These are phyloP conservation scores for Athene noctua DNA, from an alignment of 2,113 vertebrate species.

Conservation along the genomic window DNA sequence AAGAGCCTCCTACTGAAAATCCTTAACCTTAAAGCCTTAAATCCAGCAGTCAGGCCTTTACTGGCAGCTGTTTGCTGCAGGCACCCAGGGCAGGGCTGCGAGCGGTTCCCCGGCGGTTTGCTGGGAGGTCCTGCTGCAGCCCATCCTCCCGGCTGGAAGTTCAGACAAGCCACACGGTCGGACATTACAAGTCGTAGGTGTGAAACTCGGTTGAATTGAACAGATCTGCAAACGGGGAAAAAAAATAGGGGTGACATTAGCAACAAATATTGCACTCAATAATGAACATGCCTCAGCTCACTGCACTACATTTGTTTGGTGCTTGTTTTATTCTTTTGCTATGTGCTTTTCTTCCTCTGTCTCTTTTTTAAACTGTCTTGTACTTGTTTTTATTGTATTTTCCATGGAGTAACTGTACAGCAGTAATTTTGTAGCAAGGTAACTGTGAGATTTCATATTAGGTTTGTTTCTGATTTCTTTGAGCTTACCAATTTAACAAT, in stretches of 20 bases:
- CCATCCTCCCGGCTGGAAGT: not conserved
- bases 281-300: not conserved
- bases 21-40: conserved; percentile 1
- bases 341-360: not conserved
- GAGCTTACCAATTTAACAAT: not conserved
- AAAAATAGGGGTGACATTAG: not conserved
- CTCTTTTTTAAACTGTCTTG: not conserved
- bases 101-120: not conserved
- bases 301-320: not conserved
- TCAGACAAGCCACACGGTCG: not conserved
- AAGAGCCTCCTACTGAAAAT: conserved; percentile 29
- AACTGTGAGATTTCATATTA: not conserved
- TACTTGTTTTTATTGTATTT: not conserved
- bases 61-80: not conserved
- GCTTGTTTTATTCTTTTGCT: not conserved
- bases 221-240: not conserved
- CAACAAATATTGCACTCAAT: not conserved
- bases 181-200: not conserved
- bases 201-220: not conserved
- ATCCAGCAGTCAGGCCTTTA: not conserved
- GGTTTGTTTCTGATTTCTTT: not conserved
- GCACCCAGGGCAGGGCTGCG: not conserved
- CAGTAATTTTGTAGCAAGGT: not conserved
- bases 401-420: not conserved
- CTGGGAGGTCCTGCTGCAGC: not conserved